A percentile compares a stretch with the other conserved stretches of the same genome.
Evolutionary conservation across 2,113 vertebrate species (phyloP).

Genomic region (Hippocampus abdominalis): DNA sequence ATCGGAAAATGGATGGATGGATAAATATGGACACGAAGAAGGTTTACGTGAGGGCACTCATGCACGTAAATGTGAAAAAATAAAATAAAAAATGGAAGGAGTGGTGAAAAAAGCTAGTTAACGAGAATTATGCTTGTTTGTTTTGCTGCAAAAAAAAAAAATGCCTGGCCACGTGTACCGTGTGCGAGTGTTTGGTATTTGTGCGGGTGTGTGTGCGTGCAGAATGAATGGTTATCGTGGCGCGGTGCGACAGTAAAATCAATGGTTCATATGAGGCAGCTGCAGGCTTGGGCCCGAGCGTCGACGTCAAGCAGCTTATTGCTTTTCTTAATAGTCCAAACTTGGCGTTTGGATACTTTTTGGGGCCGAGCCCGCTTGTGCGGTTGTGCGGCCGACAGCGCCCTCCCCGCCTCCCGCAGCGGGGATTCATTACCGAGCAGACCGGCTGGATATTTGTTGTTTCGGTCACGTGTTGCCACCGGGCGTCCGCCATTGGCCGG

Average conservation of each 20-base stretch:
- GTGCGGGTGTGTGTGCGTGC: constrained; percentile 57
- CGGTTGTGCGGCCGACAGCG: constrained; percentile 90
- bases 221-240: constrained; percentile 97
- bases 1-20: no score
- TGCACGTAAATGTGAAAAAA: no score
- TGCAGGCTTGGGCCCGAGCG: constrained; percentile 97
- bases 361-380: constrained; percentile 85
- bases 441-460: constrained; percentile 70
- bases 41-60: no score
- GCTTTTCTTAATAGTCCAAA: constrained; percentile 98
- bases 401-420: constrained; percentile 77
- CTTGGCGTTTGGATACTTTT: constrained; percentile 90
- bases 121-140: neutral
- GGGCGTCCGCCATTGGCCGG: constrained; percentile 44
- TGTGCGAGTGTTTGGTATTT: constrained; percentile 5
- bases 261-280: constrained; percentile 99
- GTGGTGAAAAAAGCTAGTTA: neutral
- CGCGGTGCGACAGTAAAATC: constrained; percentile 97
- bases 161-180: neutral
- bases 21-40: no score
- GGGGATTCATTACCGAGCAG: constrained; percentile 76
- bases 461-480: constrained; percentile 53
- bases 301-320: constrained; percentile 99
- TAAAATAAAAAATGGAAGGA: neutral
- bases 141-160: neutral